Evolutionary conservation across 2,797 vertebrate genomes (phyloP), one percentile per base, ranked within the genome.

Genomic region (Enteromius paludinosus): DNA sequence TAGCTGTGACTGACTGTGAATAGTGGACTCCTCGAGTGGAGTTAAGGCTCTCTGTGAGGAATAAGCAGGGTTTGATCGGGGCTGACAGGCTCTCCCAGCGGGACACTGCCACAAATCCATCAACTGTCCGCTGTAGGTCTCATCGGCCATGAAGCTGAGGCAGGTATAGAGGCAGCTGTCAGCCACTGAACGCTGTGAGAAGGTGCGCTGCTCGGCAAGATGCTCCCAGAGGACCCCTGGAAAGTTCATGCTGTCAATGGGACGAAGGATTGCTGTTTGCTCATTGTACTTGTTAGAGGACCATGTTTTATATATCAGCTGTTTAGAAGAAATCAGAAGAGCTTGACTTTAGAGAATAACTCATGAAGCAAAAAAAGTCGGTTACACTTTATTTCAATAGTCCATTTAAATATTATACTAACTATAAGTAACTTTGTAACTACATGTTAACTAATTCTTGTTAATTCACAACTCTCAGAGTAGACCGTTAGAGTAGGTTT

Each of bases 91-190:
- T 79, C 68, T 83, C 61, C 82, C 86, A 54, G 74, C 56, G 79
- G 86, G 66, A 81, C 73, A 83, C 78, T 69, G 33, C 54, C 74
- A 82, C 74, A 78, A 75, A 88, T 85, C 83, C 84, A 87, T 87
- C 85, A 86, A 70, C 75, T 45, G 84, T 83, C 52, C 11, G 77
- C 83, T 68, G 64, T 66, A 84, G 83, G 30, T 73, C 64, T 81
- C 35, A 47, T 25, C 30, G 25, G 72, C 70, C 30, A 52, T 66
- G 73, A 77, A 64, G 69, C 78, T 25, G 25, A 68, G 84, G 79
- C 84, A 84, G 82, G 79, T 75, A 79, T 84, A 69, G 74, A 61
- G 69, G 49, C 56, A 78, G 74, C 87, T 87, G 84, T 88, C 87
- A 84, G 70, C 72, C 28, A 28, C 38, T 79, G 80, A 71, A 81